A percentile compares a stretch with the other conserved stretches of the same genome.
phyloP scores from a whole-genome alignment of 2,888 invertebrate species.

The Phalera bucephala region DNA sequence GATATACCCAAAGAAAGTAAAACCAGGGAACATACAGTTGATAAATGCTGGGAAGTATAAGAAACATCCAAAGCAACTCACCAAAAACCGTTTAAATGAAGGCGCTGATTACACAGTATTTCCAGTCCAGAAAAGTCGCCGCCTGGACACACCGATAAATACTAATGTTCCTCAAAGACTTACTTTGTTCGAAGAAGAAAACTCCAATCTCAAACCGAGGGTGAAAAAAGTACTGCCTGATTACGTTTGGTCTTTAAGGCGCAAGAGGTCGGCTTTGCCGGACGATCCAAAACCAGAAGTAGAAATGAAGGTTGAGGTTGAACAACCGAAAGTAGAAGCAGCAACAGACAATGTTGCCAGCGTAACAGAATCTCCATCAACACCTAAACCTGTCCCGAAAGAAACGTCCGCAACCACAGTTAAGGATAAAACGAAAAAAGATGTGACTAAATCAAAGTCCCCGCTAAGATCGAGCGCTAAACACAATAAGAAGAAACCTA shows the following conservation, averaged over 20 bases:
- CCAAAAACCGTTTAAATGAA: slow-evolving; percentile 4
- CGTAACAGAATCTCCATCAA: background rate
- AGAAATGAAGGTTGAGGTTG: background rate
- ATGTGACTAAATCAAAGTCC: background rate
- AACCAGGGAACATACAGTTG: slow-evolving; percentile 33
- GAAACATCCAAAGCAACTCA: slow-evolving; percentile 10
- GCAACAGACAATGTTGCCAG: background rate
- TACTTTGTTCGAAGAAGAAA: slow-evolving; percentile 34
- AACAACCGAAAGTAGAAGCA: background rate
- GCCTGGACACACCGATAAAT: too few species aligned
- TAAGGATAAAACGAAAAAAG: slow-evolving; percentile 4
- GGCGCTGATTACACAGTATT: slow-evolving; percentile 48
- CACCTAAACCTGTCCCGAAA: background rate
- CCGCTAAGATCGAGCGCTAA: background rate
- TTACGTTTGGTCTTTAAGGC: slow-evolving; percentile 25
- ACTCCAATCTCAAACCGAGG: slow-evolving; percentile 34
- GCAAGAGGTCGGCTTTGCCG: slow-evolving; percentile 33
- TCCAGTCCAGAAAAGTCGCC: too few species aligned
- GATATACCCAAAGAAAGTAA: slow-evolving; percentile 39
- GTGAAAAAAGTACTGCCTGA: slow-evolving; percentile 52
- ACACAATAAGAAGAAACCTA: background rate
- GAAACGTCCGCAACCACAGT: background rate
- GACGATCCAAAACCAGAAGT: background rate
- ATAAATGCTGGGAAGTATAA: slow-evolving; percentile 45
- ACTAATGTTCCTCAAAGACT: slow-evolving; percentile 43